phyloP scores from a whole-genome alignment of 2,797 vertebrate genomes.

The Sandelia bainsii region DNA sequence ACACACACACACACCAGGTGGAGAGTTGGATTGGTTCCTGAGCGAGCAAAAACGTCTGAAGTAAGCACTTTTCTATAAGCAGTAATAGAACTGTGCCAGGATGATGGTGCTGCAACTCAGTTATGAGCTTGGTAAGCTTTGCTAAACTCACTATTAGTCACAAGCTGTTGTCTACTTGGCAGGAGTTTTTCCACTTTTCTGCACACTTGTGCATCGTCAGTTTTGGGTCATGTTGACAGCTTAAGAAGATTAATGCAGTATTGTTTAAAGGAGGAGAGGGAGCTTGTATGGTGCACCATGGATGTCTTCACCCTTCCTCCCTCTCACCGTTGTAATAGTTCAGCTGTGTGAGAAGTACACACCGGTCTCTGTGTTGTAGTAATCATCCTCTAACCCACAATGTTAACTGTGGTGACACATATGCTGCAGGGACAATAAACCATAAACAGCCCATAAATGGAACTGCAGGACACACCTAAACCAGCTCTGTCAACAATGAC shows the following conservation, averaged over 20 bases:
- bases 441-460: slow-evolving; percentile 57
- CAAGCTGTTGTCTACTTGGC: slow-evolving; percentile 59
- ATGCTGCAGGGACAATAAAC: slow-evolving; percentile 50
- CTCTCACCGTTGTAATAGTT: slow-evolving; percentile 38
- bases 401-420: slow-evolving; percentile 40
- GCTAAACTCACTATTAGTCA: slow-evolving; percentile 58
- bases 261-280: slow-evolving; percentile 54
- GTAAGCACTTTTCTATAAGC: slow-evolving; percentile 58
- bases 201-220: slow-evolving; percentile 58
- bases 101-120: slow-evolving; percentile 51
- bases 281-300: slow-evolving; percentile 41
- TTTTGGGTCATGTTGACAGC: slow-evolving; percentile 74
- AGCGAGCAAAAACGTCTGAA: slow-evolving; percentile 51
- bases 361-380: slow-evolving; percentile 24
- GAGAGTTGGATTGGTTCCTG: slow-evolving; percentile 35
- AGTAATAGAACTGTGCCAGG: slow-evolving; percentile 59
- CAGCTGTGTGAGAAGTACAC: slow-evolving; percentile 23
- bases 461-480: slow-evolving; percentile 51
- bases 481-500: slow-evolving; percentile 57
- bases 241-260: slow-evolving; percentile 73
- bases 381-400: slow-evolving; percentile 47
- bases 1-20: slow-evolving; percentile 6
- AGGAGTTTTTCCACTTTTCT: slow-evolving; percentile 44
- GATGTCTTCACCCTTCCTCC: slow-evolving; percentile 53
- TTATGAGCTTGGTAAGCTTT: slow-evolving; percentile 58